Base-by-base conservation (phyloP, 2,888 invertebrate genomes). In the Drosophila cyrtoloma region DNA sequence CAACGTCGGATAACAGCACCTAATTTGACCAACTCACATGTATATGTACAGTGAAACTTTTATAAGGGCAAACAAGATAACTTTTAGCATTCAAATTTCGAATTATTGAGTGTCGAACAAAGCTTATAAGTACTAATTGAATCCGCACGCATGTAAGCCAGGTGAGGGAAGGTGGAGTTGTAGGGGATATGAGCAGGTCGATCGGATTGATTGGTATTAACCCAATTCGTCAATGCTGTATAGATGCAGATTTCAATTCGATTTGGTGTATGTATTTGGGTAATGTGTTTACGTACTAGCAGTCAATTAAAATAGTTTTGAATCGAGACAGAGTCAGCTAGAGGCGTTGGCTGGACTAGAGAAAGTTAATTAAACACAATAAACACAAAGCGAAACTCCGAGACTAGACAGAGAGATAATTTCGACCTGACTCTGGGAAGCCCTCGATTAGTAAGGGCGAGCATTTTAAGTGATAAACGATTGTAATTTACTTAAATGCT, bases 361-460 rank as follows among this genome's bases (percentile, higher is more conserved):
- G 81, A 81, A 81, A 81, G 84, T 81, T 81, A 81, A 81, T 83
- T 81, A 77, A 70, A 68, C 80, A 71, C 33, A 65, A 52, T 30
- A 44, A 63, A 30, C 19, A 28, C 30, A 52, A 30, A 51, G 65
- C 37, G 53, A 66, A 51, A 57, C 56, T 47, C 58, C 6, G 5
- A 10, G 26, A 26, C 26, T 1, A 33, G 16, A 10, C 4, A 4
- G 33, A 5, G 2, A 60, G 28, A 19, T n/a, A 22, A 19, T 56
- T 56, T 37, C 6, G 28, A 56, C 37, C 35, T 14, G 37, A 12
- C 19, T 12, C 22, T 47, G 6, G 32, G 44, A n/a, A 53, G 67
- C 7, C 37, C 39, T 28, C 28, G n/a, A 39, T 28, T 19, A 37
- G 5, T n/a, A 14, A 14, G 14, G 1, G 9, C 1, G 44, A 26